Base-by-base conservation (phyloP, 2,113 vertebrate genomes). In the Hydropotes inermis region DNA sequence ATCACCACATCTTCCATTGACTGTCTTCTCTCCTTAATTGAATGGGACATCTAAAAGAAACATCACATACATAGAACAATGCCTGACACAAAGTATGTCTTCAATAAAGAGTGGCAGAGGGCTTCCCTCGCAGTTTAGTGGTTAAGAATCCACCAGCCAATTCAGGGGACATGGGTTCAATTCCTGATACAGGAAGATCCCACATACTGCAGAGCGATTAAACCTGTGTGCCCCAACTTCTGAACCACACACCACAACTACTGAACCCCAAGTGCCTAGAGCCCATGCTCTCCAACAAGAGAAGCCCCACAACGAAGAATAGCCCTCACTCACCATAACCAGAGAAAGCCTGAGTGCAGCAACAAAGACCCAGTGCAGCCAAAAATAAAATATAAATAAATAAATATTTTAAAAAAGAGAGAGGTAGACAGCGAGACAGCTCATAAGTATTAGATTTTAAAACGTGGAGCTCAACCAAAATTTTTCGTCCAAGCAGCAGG, bases 211-310 rank as follows among this genome's bases (percentile, higher is more conserved):
- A 43, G 70, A 76, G 39, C 23, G 14, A 15, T 76, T 43, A 76
- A 76, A 27, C 39, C 39, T 0, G 1, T 0, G 6, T 25, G 23
- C 23, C 21, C 3, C 5, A 76, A 2, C 67, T 25, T 15, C 70
- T 25, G 23, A 76, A 39, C 70, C 39, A 27, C 11, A 27, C 70
- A 27, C 6, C 39, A 4, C 70, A 76, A 2, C 23, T 43, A 43
- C 39, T 7, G 23, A 76, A 43, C 12, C 36, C 39, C 39, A 7
- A 76, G 39, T 43, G 23, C 70, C 39, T 43, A 27, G 12, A 27
- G 39, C 39, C 70, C 70, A 43, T 27, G 70, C 39, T 76, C 39
- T 27, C 39, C 70, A 43, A 30, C 58, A 30, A 43, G 23, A 27
- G 23, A 76, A 43, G 39, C 23, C 70, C 23, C 39, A 4, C 2